Conservation (phyloP, 2,113 vertebrate genomes). For the Neopipo cinnamomea region DNA sequence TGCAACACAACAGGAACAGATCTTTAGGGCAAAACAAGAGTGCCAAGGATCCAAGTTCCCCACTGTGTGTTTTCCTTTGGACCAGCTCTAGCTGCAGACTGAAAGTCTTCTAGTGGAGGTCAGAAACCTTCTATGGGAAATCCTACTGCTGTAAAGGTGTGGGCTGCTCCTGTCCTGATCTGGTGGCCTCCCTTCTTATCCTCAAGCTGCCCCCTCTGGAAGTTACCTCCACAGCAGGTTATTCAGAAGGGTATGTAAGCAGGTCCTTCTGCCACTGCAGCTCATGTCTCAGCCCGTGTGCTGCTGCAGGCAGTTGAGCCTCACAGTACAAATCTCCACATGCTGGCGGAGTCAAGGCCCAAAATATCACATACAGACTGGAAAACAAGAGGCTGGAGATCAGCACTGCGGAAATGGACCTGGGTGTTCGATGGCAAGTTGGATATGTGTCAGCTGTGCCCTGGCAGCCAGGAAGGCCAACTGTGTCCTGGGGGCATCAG, state of each 20-base stretch:
- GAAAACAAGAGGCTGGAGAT: neutral
- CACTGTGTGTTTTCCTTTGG: neutral
- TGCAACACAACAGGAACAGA: neutral
- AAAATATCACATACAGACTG: neutral
- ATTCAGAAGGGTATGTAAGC: neutral
- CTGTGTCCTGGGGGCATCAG: fast-evolving
- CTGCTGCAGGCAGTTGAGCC: neutral
- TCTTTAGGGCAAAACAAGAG: neutral
- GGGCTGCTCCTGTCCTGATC: neutral
- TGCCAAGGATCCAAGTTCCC: neutral
- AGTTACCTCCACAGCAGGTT: neutral
- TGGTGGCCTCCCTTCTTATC: neutral
- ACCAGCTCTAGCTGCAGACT: neutral
- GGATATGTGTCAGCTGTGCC: neutral
- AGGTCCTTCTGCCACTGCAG: neutral
- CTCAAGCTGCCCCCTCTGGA: neutral
- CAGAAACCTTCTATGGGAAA: neutral
- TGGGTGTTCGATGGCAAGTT: fast-evolving
- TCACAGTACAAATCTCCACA: neutral
- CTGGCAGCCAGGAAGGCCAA: neutral
- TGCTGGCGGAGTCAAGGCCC: neutral
- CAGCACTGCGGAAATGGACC: fast-evolving
- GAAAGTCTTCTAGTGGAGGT: neutral
- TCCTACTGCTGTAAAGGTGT: neutral
- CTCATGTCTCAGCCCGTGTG: neutral